phyloP scores from a whole-genome alignment of 2,113 vertebrate species.

The Microcebus jonahi region DNA sequence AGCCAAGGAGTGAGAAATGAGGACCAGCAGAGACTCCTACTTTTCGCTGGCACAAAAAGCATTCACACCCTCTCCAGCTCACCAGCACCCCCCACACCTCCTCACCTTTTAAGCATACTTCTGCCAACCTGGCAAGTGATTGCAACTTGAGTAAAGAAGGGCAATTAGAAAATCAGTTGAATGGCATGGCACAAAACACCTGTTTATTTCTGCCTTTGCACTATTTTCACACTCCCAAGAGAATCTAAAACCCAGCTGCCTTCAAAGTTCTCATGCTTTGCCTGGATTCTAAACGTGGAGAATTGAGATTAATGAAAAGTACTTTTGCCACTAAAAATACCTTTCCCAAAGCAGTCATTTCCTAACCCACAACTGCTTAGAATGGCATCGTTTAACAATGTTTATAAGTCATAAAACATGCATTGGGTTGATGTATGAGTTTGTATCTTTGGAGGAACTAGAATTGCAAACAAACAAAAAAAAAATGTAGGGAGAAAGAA shows the following conservation, averaged over 20 bases:
- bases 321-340: conserved; percentile 48
- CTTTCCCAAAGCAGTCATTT: conserved; percentile 67
- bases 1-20: not conserved
- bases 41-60: conserved; percentile 38
- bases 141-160: conserved; percentile 39
- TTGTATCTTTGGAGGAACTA: conserved; percentile 79
- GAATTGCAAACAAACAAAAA: conserved; percentile 81
- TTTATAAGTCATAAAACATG: conserved; percentile 79
- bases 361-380: conserved; percentile 35
- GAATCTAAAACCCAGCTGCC: conserved; percentile 38
- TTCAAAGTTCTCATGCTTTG: not conserved
- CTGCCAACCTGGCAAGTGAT: not conserved
- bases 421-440: conserved; percentile 79
- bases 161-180: not conserved
- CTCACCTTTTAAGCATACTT: conserved; percentile 18
- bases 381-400: conserved; percentile 67
- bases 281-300: conserved; percentile 64
- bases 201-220: not conserved
- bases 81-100: not conserved
- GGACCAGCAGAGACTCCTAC: not conserved
- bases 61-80: not conserved
- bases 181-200: not conserved
- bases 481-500: conserved; percentile 59
- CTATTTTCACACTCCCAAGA: not conserved
- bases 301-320: conserved; percentile 66